A percentile compares a stretch with the other conserved stretches of the same genome.
Evolutionary conservation across 2,113 vertebrate species (phyloP).

Genomic region (Atlantisia rogersi): DNA sequence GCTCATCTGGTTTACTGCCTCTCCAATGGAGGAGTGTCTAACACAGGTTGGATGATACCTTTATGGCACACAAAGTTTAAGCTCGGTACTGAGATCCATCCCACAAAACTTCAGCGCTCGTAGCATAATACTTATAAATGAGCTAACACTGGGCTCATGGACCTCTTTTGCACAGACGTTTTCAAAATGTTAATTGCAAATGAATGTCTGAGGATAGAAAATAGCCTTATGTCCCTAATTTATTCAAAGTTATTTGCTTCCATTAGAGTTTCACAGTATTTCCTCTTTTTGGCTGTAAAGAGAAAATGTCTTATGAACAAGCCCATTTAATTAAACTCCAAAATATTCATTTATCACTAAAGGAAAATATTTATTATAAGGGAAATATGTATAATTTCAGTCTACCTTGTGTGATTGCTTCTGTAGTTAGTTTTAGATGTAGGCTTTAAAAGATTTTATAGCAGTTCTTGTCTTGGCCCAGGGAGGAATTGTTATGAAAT

Average conservation of each 20-base stretch:
- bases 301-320: not conserved
- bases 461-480: not conserved
- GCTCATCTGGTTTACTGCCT: not conserved
- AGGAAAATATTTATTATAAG: not conserved
- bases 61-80: not conserved
- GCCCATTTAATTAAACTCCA: not conserved
- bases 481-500: not conserved
- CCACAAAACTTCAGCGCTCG: not conserved
- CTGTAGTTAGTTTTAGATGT: not conserved
- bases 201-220: not conserved
- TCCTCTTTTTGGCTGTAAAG: not conserved
- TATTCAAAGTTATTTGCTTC: not conserved
- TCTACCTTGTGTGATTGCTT: not conserved
- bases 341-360: not conserved
- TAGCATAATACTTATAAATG: not conserved
- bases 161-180: not conserved
- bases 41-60: not conserved
- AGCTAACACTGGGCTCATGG: not conserved
- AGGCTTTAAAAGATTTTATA: not conserved
- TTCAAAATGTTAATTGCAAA: not conserved
- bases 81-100: not conserved
- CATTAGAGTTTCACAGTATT: not conserved
- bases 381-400: not conserved
- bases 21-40: not conserved
- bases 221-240: not conserved